Conservation (phyloP, 2,113 vertebrate genomes). For the Myrmophylax atrothorax region DNA sequence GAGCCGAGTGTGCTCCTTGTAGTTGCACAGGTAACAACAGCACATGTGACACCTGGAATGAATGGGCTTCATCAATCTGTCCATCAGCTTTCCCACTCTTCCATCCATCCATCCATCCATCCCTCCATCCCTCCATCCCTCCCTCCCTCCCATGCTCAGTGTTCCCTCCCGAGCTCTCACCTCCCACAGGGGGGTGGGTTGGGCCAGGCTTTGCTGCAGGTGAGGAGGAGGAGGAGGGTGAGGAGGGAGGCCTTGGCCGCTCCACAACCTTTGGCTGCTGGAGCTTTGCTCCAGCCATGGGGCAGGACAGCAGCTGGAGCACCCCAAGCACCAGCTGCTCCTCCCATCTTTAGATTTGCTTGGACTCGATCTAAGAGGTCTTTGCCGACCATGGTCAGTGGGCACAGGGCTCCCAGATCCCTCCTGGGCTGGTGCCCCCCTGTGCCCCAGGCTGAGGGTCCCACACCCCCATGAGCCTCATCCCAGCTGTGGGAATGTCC, state of each 20-base stretch:
- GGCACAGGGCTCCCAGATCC: accelerated
- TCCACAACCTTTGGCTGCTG: background rate
- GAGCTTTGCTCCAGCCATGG: background rate
- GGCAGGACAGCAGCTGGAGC: background rate
- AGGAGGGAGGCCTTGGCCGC: background rate
- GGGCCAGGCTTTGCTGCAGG: background rate
- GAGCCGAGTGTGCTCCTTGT: background rate
- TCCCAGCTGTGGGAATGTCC: accelerated
- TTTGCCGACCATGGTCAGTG: accelerated
- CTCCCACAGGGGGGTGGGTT: background rate
- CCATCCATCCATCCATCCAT: background rate
- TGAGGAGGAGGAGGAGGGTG: background rate
- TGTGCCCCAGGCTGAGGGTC: background rate
- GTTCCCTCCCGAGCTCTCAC: background rate
- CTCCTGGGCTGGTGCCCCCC: too few relatives aligned
- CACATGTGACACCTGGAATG: background rate
- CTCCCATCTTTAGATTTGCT: background rate
- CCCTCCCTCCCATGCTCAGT: background rate
- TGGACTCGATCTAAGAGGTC: background rate
- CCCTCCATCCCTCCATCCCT: background rate
- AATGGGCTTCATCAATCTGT: background rate
- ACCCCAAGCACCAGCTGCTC: background rate
- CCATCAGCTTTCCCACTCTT: background rate
- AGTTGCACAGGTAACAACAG: background rate
- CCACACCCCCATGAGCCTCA: accelerated